These are phyloP conservation scores for Bradypus variegatus DNA, from an alignment of 2,797 vertebrate species.

Conservation along the genomic window DNA sequence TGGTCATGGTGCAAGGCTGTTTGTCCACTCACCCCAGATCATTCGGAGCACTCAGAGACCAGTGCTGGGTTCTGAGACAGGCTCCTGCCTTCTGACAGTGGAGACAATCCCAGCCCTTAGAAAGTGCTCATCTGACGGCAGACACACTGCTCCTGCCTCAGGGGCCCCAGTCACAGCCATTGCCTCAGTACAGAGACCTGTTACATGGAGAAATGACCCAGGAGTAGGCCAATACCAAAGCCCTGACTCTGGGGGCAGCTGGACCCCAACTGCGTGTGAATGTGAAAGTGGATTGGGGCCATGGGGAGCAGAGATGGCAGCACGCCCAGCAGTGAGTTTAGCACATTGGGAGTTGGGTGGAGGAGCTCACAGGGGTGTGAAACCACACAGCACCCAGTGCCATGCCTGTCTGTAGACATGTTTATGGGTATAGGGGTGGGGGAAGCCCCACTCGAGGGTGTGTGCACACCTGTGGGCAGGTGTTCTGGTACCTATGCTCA, in stretches of 20 bases:
- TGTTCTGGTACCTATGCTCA: not conserved
- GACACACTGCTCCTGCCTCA: not conserved
- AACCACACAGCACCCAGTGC: not conserved
- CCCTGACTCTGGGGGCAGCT: constrained; percentile 10
- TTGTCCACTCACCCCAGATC: not conserved
- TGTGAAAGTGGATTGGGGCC: not conserved
- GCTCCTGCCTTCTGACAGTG: not conserved
- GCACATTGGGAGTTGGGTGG: too few relatives aligned
- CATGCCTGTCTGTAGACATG: not conserved
- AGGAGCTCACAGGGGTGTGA: not conserved
- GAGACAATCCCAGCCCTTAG: not conserved
- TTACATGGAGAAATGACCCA: not conserved
- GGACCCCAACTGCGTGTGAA: not conserved
- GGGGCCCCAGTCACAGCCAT: not conserved
- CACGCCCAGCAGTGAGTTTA: not conserved
- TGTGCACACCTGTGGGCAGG: not conserved
- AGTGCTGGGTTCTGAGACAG: not conserved
- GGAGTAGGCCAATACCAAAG: not conserved
- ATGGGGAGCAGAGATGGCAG: not conserved
- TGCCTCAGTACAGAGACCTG: not conserved
- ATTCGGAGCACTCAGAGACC: too few relatives aligned
- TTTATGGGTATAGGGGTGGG: not conserved
- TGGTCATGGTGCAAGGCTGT: not conserved
- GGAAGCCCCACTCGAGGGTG: not conserved
- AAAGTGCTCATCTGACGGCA: not conserved